phyloP scores from a whole-genome alignment of 2,888 invertebrate genomes.

The Brenthis ino region DNA sequence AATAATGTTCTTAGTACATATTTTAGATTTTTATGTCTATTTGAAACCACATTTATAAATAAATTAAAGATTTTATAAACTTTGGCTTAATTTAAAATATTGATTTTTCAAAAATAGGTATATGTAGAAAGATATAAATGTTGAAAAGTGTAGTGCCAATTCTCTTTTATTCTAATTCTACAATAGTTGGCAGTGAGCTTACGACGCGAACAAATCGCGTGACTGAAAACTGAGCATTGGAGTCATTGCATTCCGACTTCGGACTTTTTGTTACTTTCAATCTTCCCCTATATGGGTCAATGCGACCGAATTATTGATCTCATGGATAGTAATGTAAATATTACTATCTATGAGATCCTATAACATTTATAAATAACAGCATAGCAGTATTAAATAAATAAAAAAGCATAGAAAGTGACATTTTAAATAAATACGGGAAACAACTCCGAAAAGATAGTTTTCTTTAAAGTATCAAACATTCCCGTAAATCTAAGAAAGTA shows the following conservation, averaged over 20 bases:
- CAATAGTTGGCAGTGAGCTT: conserved; percentile 68
- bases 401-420: neutral
- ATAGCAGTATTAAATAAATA: neutral
- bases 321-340: conserved; percentile 20
- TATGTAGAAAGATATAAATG: neutral
- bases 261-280: conserved; percentile 48
- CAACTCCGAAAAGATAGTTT: too few species aligned
- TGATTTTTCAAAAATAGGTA: neutral
- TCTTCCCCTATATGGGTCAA: conserved; percentile 67
- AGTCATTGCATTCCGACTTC: conserved; percentile 73
- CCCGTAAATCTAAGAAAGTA: too few species aligned
- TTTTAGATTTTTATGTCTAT: too few species aligned
- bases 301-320: conserved; percentile 61
- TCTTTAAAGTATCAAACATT: too few species aligned
- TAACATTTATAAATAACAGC: neutral
- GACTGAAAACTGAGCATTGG: conserved; percentile 66
- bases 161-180: conserved; percentile 49
- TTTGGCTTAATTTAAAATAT: too few species aligned
- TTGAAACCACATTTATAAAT: too few species aligned
- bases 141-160: conserved; percentile 33
- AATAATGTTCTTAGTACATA: too few species aligned
- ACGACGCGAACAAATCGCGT: conserved; percentile 74
- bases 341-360: neutral
- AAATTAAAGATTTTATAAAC: too few species aligned
- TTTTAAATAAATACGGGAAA: too few species aligned